Evolutionary conservation across 2,888 invertebrate species (phyloP).

Genomic region (Ceramica pisi): DNA sequence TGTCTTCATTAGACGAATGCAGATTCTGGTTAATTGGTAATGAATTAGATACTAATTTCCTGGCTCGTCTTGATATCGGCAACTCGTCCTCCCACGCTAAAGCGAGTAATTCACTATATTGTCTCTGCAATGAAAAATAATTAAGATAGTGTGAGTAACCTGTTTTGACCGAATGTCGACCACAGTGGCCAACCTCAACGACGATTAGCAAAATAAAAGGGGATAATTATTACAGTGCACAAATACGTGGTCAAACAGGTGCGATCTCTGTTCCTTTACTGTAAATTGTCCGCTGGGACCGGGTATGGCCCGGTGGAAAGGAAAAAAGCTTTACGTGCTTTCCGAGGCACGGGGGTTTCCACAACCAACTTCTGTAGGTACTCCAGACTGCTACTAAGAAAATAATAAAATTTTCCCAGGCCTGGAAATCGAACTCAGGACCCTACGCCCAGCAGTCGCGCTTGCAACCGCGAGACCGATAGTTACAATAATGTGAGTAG

Average conservation of each 20-base stretch:
- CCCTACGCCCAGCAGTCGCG: background rate
- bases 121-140: constrained; percentile 91
- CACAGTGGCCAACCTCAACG: too few relatives aligned
- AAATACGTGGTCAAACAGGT: background rate
- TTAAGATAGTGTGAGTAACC: constrained; percentile 3
- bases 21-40: constrained; percentile 90
- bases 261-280: background rate
- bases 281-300: background rate
- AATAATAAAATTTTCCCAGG: background rate
- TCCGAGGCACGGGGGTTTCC: background rate
- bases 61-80: constrained; percentile 91
- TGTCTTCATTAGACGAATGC: constrained; percentile 94
- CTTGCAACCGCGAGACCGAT: too few relatives aligned
- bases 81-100: constrained; percentile 97
- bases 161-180: background rate
- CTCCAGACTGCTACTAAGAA: background rate
- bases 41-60: constrained; percentile 91
- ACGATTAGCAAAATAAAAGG: too few relatives aligned
- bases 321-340: background rate
- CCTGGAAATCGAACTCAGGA: background rate
- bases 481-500: too few relatives aligned
- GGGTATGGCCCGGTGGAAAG: too few relatives aligned
- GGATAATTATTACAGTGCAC: background rate
- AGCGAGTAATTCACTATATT: constrained; percentile 97
- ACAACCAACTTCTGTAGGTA: background rate